A percentile compares a stretch with the other conserved stretches of the same genome.
Conservation (phyloP, 2,797 vertebrate species). For the Schizothorax lantsangensis region DNA sequence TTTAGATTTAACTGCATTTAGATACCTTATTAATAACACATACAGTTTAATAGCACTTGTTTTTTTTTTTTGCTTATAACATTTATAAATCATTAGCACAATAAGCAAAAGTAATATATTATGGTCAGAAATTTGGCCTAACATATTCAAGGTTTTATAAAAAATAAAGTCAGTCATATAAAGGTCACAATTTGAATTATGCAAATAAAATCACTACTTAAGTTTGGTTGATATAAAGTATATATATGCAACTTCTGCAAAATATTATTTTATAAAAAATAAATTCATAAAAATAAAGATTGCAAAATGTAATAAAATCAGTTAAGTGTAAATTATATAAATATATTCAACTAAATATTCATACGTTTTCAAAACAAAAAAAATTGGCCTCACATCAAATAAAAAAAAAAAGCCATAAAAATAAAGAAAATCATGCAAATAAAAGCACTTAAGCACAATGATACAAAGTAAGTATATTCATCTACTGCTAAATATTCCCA, state of each 20-base stretch:
- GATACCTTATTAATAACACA: too few species aligned
- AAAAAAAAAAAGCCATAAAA: background rate
- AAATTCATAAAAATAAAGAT: background rate
- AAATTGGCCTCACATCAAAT: too few species aligned
- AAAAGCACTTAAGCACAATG: background rate
- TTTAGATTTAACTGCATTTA: too few species aligned
- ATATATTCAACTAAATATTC: too few species aligned
- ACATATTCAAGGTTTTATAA: too few species aligned
- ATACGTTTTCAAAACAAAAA: too few species aligned
- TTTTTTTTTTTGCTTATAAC: background rate
- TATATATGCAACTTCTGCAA: background rate
- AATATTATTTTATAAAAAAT: background rate
- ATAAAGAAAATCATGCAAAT: background rate
- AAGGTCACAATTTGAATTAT: too few species aligned
- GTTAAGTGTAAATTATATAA: too few species aligned
- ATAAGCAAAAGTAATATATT: too few species aligned
- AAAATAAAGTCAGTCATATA: too few species aligned
- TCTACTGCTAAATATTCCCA: background rate
- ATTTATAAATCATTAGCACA: background rate
- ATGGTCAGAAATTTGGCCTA: too few species aligned
- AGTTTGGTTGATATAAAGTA: background rate
- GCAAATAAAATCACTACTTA: too few species aligned
- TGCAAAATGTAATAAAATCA: background rate
- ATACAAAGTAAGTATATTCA: background rate
- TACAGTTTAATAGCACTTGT: background rate